Percentiles rank a stretch among this genome's conserved stretches.
Evolutionary conservation across 2,113 vertebrate genomes (phyloP).

Genomic region (Spheniscus mendiculus): DNA sequence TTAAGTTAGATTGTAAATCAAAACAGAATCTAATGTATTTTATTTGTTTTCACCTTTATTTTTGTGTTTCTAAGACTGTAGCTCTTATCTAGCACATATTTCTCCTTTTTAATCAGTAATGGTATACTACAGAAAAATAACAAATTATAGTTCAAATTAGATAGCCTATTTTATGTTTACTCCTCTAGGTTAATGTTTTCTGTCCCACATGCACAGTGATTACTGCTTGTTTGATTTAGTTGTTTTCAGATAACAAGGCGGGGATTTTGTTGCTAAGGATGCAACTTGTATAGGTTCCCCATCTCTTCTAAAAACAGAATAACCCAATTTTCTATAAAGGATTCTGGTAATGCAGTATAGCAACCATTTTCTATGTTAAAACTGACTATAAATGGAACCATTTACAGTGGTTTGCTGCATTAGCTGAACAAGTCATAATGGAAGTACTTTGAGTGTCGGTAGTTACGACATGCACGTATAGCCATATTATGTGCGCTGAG

Average conservation of each 20-base stretch:
- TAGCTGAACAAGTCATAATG: background rate
- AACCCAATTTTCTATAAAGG: background rate
- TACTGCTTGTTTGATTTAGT: background rate
- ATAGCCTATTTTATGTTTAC: background rate
- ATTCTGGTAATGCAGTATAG: background rate
- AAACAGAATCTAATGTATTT: background rate
- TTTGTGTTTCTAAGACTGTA: background rate
- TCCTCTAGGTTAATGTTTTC: background rate
- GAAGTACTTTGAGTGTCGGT: background rate
- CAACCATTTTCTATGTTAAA: background rate
- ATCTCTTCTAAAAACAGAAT: background rate
- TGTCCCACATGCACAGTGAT: background rate
- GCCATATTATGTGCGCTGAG: too few species aligned
- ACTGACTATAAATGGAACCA: background rate
- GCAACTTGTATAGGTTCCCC: background rate
- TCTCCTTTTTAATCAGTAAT: background rate
- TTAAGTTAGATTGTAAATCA: background rate
- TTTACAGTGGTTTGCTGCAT: background rate
- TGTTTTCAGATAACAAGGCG: background rate
- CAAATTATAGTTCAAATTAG: background rate
- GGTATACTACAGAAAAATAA: background rate
- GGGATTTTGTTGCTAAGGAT: background rate
- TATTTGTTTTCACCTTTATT: background rate
- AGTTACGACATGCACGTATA: accelerated
- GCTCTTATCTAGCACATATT: background rate